Evolutionary conservation across 1,140 invertebrate genomes (phyloP), one percentile per base, ranked within the genome.

Genomic region (Caenorhabditis remanei): DNA sequence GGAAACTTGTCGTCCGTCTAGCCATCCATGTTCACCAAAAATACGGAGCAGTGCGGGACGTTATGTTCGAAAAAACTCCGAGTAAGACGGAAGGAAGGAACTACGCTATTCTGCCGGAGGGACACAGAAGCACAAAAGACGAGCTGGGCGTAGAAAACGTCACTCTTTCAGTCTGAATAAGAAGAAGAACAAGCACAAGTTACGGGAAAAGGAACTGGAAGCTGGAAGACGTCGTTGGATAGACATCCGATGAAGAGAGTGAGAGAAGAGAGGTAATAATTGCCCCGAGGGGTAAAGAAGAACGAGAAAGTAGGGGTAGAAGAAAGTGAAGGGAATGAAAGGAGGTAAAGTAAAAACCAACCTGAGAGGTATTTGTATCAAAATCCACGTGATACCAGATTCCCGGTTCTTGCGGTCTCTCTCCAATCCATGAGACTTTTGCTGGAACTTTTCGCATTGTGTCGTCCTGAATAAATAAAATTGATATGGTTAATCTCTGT

Each of bases 381-480:
- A 75, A 55, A 14, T 85, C 85, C 50, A 85, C 67, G 13, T 85
- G 50, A 32, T 75, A 85, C 85, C 85, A 85, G 4, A 67, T 85
- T 53, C 85, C 85, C 21, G 67, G 19, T 79, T 75, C 85, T 65
- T 67, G 65, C n/a, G 65, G 63, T 58, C 67, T 58, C 67, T 85
- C 85, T 32, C 85, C 85, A 13, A 85, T 75, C 65, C 65, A 71
- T 13, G 67, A 50, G 65, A 85, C 85, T 85, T 55, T 71, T 40
- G 63, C 85, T 53, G 63, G 85, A 56, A 79, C 71, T 50, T 46
- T 40, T 48, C 67, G 67, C 85, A 85, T 85, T 24, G 24, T 55
- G 13, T 53, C 53, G 85, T 85, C 67, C 85, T 85, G 85, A 41
- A 85, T 16, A 40, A 8, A 56, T 40, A 21, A 63, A 19, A 43